phyloP scores from a whole-genome alignment of 2,113 vertebrate genomes.

The Bettongia penicillata region DNA sequence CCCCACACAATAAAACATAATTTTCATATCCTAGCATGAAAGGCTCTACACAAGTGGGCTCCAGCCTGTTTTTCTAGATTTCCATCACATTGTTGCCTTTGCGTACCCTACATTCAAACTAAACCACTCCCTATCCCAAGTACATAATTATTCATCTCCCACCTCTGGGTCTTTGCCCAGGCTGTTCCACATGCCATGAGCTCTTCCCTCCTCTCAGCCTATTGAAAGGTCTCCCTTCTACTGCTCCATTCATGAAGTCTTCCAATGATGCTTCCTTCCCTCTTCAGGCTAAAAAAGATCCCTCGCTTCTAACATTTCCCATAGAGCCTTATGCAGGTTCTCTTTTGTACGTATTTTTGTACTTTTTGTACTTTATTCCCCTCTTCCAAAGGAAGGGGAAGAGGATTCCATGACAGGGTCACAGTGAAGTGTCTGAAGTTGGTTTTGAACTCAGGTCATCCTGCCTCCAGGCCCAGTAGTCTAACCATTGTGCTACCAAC shows the following conservation, averaged over 20 bases:
- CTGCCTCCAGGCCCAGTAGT: neutral
- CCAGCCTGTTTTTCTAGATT: neutral
- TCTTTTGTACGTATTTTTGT: no score
- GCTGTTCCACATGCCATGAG: no score
- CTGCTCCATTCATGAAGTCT: no score
- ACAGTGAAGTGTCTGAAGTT: neutral
- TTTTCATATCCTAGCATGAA: neutral
- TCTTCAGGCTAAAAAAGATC: no score
- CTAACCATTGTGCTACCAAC: neutral
- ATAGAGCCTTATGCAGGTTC: no score
- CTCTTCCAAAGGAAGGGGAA: neutral
- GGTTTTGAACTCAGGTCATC: neutral
- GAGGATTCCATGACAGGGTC: neutral
- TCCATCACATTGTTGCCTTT: neutral
- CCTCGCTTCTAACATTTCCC: no score
- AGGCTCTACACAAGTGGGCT: neutral
- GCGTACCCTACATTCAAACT: neutral
- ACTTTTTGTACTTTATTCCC: no score
- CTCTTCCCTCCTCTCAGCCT: no score
- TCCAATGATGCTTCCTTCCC: no score
- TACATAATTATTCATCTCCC: neutral
- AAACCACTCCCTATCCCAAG: neutral
- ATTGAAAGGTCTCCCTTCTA: no score
- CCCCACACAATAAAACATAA: neutral
- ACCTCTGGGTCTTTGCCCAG: no score